Evolutionary conservation across 2,113 vertebrate genomes (phyloP).

Genomic region (Plotosus lineatus): DNA sequence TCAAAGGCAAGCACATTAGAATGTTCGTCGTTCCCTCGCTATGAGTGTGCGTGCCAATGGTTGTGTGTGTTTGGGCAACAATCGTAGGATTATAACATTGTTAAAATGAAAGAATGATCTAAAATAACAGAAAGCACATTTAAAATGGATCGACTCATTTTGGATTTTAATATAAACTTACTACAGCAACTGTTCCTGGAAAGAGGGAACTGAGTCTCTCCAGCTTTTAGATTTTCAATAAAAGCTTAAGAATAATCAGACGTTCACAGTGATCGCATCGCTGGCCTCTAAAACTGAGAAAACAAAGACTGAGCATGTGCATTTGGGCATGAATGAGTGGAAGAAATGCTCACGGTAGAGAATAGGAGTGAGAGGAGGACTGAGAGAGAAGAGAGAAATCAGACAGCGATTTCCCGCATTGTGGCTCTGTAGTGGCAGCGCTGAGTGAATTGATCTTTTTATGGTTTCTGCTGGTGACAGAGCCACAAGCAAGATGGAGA

Average conservation of each 20-base stretch:
- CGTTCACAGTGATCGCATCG: conserved; percentile 28
- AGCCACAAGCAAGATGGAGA: conserved; percentile 87
- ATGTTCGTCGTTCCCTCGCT: too few relatives aligned
- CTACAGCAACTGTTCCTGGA: conserved; percentile 28
- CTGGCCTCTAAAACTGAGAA: conserved; percentile 25
- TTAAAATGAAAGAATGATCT: too few relatives aligned
- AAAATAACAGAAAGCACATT: not conserved
- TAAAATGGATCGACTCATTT: not conserved
- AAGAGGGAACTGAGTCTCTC: conserved; percentile 14
- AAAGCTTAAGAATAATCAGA: conserved; percentile 31
- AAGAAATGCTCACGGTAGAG: not conserved
- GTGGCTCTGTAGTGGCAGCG: conserved; percentile 83
- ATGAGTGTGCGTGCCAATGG: too few relatives aligned
- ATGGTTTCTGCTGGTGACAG: conserved; percentile 90
- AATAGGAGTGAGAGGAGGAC: not conserved
- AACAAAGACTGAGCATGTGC: conserved; percentile 11
- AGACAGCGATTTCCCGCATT: conserved; percentile 78
- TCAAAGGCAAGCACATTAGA: too few relatives aligned
- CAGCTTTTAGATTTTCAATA: conserved; percentile 7
- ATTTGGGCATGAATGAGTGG: not conserved
- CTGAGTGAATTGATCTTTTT: conserved; percentile 94
- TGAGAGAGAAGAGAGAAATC: conserved; percentile 3
- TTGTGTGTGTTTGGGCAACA: too few relatives aligned
- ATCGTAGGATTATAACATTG: too few relatives aligned
- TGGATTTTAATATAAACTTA: conserved; percentile 21